A percentile compares a stretch with the other conserved stretches of the same genome.
These are phyloP conservation scores for Calypte anna DNA, from an alignment of 2,113 vertebrate genomes.

Conservation along the genomic window DNA sequence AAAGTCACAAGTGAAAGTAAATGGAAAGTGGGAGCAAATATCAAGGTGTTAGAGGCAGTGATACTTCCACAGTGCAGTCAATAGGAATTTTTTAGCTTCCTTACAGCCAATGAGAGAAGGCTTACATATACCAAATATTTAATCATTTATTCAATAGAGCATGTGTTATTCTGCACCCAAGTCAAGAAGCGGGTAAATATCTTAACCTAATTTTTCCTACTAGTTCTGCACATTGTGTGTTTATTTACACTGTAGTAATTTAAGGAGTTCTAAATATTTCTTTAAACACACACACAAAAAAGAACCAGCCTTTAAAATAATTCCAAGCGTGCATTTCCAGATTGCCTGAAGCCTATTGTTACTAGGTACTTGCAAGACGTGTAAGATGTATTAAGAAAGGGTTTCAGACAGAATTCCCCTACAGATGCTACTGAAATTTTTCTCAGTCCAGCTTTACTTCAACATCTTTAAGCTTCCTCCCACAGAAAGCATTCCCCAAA, in stretches of 20 bases:
- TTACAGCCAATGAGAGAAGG: background rate
- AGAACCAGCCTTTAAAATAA: background rate
- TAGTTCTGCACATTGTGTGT: background rate
- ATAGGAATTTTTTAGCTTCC: background rate
- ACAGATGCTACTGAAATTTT: background rate
- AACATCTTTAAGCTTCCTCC: background rate
- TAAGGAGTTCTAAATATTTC: background rate
- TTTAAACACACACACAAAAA: background rate
- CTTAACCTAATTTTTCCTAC: background rate
- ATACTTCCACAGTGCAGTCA: constrained; percentile 11
- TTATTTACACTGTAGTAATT: background rate
- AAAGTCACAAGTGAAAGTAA: constrained; percentile 54
- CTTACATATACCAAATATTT: background rate
- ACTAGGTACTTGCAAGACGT: background rate
- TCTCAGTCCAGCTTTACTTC: background rate
- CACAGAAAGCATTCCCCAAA: background rate
- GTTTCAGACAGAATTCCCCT: background rate
- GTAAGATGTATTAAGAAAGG: background rate
- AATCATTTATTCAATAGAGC: background rate
- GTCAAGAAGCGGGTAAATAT: background rate
- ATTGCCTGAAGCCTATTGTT: background rate
- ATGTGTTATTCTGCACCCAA: background rate
- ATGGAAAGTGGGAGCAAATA: constrained; percentile 53
- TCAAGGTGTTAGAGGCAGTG: constrained; percentile 19
- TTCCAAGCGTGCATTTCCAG: background rate